Evolutionary conservation across 2,888 invertebrate genomes (phyloP), one percentile per base, ranked within the genome.

Genomic region (Acleris laterana): DNA sequence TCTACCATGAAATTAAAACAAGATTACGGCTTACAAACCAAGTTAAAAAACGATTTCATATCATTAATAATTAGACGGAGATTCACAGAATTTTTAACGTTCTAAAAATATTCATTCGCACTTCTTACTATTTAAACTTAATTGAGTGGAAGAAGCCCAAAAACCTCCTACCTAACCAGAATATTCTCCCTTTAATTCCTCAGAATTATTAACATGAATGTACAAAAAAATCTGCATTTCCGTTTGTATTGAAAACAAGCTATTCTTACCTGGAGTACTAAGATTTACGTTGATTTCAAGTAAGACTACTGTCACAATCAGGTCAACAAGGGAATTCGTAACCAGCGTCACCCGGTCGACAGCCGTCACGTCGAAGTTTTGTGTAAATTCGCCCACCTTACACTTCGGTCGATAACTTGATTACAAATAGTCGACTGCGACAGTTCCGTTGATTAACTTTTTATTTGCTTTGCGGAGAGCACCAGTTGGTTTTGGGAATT

Each of bases 371-470:
- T 56, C 25, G 16, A 66, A 66, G 56, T 57, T 61, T 56, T 52
- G 50, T 17, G 61, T 57, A 61, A 48, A 66, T 66, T 66, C 56
- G 50, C 58, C 58, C 59, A 64, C 65, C 56, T 65, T 55, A 61
- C 60, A 51, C 61, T 51, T 17, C 17, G 53, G 46, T 56, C 61
- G 61, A 62, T 66, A 66, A 61, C 50, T 66, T 46, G 65, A 56
- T 51, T 66, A 66, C 65, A 52, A 66, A 66, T 61, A 61, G 61
- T 57, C 65, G 51, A 56, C 61, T 61, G 44, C 44, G 44, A 61
- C 65, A 61, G 51, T 66, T 66, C 57, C 51, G 61, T 62, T 57
- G 57, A 66, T 66, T 62, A 42, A 62, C 66, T 62, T 66, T 61
- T 66, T 62, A 57, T 62, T 66, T 57, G 46, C 46, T 46, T 46